Conservation (phyloP, 2,113 vertebrate genomes). For the Calyptommatus sinebrachiatus region DNA sequence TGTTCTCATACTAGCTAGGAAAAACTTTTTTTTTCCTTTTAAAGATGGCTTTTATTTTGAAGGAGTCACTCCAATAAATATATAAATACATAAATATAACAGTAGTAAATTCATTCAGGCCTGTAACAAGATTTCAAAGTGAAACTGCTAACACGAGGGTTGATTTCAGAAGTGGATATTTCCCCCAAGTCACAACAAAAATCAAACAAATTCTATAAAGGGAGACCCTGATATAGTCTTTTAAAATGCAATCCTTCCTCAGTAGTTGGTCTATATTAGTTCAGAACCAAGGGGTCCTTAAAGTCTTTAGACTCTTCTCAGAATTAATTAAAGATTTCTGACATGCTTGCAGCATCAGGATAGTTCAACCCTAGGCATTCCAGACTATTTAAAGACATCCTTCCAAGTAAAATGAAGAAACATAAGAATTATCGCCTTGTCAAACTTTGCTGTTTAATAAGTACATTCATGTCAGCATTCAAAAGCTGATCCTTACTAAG, state of each 20-base stretch:
- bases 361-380: neutral
- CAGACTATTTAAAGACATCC: neutral
- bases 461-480: neutral
- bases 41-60: constrained; percentile 13
- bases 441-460: neutral
- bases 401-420: neutral
- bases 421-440: neutral
- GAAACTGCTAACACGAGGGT: neutral
- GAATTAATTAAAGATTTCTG: neutral
- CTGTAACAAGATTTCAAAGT: constrained; percentile 21
- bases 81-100: constrained; percentile 31
- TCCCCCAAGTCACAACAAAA: neutral
- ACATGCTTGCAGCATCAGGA: neutral
- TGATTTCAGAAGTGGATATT: neutral
- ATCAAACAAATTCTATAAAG: neutral
- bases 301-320: neutral
- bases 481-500: neutral
- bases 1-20: too few relatives aligned
- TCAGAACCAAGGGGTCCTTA: neutral
- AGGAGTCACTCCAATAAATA: constrained; percentile 16
- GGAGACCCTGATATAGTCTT: neutral
- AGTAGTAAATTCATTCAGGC: neutral
- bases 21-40: neutral
- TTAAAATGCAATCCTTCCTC: neutral
- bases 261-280: neutral